Conservation (phyloP, 1,140 invertebrate species). For the Amyelois transitella region DNA sequence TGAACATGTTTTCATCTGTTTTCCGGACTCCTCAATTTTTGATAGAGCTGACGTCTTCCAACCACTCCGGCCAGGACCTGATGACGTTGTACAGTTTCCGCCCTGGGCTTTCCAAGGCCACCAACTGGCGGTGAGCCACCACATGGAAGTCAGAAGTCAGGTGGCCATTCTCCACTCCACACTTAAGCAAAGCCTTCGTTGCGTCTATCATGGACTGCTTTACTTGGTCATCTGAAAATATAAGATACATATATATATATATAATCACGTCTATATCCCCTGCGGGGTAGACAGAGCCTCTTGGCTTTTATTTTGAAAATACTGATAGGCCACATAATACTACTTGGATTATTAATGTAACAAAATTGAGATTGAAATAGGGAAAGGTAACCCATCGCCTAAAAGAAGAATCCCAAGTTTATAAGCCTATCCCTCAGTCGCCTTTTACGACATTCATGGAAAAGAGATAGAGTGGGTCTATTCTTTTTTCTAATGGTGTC, state of each 20-base stretch:
- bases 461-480: too few species aligned
- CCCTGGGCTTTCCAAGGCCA: slow-evolving; percentile 78
- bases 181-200: slow-evolving; percentile 76
- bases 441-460: too few species aligned
- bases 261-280: too few species aligned
- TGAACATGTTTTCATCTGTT: too few species aligned
- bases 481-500: too few species aligned
- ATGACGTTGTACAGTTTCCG: slow-evolving; percentile 76
- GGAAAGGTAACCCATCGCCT: too few species aligned
- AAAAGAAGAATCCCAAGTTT: too few species aligned
- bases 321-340: too few species aligned
- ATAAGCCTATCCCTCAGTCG: too few species aligned
- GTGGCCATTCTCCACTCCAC: slow-evolving; percentile 76
- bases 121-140: slow-evolving; percentile 78
- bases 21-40: slow-evolving; percentile 13
- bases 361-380: neutral
- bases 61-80: slow-evolving; percentile 76
- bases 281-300: too few species aligned
- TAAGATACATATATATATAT: too few species aligned
- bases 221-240: slow-evolving; percentile 75
- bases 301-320: too few species aligned
- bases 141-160: slow-evolving; percentile 76
- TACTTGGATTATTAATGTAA: neutral
- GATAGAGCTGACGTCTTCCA: slow-evolving; percentile 24
- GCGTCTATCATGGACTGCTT: slow-evolving; percentile 73